Conservation (phyloP, 2,888 invertebrate species). For the Coelopa pilipes region DNA sequence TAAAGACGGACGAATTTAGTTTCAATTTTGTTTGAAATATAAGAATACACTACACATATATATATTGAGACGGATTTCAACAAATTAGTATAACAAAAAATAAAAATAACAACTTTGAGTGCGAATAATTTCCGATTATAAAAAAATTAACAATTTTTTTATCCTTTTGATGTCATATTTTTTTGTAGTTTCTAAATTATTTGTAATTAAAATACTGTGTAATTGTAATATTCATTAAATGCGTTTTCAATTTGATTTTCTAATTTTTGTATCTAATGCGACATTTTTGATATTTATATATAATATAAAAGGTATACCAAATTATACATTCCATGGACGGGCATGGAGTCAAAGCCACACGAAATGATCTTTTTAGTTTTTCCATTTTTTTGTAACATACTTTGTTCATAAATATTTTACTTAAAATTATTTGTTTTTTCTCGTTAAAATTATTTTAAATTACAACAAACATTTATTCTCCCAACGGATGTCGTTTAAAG, state of each 20-base stretch:
- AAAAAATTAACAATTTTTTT: no score
- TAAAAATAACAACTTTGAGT: conserved; percentile 34
- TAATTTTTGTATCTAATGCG: neutral
- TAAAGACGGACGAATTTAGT: neutral
- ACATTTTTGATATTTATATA: conserved; percentile 26
- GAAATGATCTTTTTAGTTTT: neutral
- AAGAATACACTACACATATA: neutral
- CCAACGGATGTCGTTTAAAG: conserved; percentile 68
- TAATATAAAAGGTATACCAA: conserved; percentile 19
- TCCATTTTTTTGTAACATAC: neutral
- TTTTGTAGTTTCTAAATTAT: conserved; percentile 24
- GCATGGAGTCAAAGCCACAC: neutral
- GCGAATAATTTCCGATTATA: conserved; percentile 10
- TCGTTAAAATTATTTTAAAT: conserved; percentile 22
- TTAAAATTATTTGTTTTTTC: conserved; percentile 29
- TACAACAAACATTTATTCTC: conserved; percentile 14
- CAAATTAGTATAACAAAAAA: conserved; percentile 28
- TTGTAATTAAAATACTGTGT: conserved; percentile 27
- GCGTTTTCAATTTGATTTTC: neutral
- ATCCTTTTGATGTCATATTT: no score
- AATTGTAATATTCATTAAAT: conserved; percentile 2
- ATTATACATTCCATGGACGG: conserved; percentile 3
- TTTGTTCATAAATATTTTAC: conserved; percentile 26
- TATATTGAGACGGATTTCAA: conserved; percentile 19
- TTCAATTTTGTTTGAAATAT: neutral